These are phyloP conservation scores for Peromyscus eremicus DNA, from an alignment of 2,797 vertebrate genomes.

Conservation along the genomic window DNA sequence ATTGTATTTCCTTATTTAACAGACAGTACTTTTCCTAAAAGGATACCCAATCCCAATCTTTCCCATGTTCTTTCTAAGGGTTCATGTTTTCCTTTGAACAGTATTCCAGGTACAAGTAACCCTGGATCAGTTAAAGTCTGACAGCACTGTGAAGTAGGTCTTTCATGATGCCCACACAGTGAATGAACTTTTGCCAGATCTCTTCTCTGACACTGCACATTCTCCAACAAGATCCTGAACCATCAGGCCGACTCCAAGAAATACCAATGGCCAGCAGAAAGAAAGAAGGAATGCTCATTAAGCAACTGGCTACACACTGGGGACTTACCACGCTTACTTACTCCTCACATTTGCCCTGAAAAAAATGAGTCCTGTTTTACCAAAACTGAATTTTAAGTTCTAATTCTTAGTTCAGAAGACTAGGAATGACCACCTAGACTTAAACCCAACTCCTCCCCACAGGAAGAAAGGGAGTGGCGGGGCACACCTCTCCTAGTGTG, in stretches of 20 bases:
- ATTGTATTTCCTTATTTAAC: conserved; percentile 38
- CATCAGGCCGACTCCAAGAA: conserved; percentile 43
- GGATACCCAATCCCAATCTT: conserved; percentile 52
- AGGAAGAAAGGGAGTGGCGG: neutral
- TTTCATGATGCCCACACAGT: conserved; percentile 35
- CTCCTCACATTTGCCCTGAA: neutral
- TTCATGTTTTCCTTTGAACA: conserved; percentile 63
- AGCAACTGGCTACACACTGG: neutral
- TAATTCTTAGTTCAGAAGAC: conserved; percentile 41
- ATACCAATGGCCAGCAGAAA: conserved; percentile 40
- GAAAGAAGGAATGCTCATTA: conserved; percentile 34
- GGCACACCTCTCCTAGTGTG: neutral
- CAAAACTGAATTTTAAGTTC: conserved; percentile 9
- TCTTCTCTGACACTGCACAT: neutral
- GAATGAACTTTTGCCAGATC: conserved; percentile 62
- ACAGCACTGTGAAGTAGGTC: conserved; percentile 25
- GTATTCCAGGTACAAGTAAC: conserved; percentile 37
- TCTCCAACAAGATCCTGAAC: neutral
- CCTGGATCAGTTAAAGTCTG: conserved; percentile 57
- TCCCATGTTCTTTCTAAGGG: conserved; percentile 66
- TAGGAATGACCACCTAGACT: neutral
- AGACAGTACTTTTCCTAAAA: conserved; percentile 56
- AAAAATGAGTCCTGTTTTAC: neutral
- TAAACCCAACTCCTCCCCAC: neutral
- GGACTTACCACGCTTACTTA: neutral